These are phyloP conservation scores for Amphipyra tragopoginis DNA, from an alignment of 2,888 invertebrate species.

Conservation along the genomic window DNA sequence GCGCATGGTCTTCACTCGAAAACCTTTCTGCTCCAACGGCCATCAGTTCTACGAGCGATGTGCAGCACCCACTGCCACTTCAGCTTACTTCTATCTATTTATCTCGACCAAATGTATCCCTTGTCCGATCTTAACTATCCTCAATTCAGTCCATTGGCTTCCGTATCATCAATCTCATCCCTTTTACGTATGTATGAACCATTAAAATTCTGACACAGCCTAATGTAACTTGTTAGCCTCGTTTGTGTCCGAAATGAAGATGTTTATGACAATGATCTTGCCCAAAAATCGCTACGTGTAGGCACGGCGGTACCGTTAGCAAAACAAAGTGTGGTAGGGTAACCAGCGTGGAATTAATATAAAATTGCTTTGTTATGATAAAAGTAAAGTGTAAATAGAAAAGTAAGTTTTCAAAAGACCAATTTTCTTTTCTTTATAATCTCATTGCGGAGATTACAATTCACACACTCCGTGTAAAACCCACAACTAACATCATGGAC, in stretches of 20 bases:
- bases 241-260: slow-evolving; percentile 61
- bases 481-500: no score
- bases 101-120: no score
- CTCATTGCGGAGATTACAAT: no score
- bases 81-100: no score
- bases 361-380: slow-evolving; percentile 21
- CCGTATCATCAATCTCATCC: slow-evolving; percentile 17
- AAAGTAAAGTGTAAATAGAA: background rate
- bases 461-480: no score
- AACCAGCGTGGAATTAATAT: slow-evolving; percentile 7
- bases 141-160: background rate
- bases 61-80: no score
- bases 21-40: no score
- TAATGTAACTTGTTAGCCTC: slow-evolving; percentile 58
- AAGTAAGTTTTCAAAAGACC: no score
- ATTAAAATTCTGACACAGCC: slow-evolving; percentile 50
- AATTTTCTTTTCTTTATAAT: no score
- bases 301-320: slow-evolving; percentile 79
- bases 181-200: slow-evolving; percentile 29
- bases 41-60: no score
- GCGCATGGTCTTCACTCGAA: no score
- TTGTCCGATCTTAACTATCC: no score
- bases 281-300: slow-evolving; percentile 74
- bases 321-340: slow-evolving; percentile 49
- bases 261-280: slow-evolving; percentile 70